Percentiles rank a stretch among this genome's conserved stretches.
phyloP scores from a whole-genome alignment of 2,797 vertebrate genomes.

The Amphiprion clarkii region DNA sequence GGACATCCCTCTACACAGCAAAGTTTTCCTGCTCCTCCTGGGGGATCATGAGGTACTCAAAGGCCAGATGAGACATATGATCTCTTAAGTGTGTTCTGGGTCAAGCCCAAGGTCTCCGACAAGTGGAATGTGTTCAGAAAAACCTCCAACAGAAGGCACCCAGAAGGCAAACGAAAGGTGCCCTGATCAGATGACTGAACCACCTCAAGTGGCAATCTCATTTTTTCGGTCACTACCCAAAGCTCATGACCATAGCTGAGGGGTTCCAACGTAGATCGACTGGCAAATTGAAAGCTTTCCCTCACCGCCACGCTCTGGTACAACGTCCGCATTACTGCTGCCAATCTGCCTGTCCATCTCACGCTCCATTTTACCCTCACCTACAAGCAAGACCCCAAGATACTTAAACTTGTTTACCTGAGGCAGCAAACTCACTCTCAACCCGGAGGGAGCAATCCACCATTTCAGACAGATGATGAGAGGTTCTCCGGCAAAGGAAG shows the following conservation, averaged over 20 bases:
- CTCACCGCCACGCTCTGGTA: background rate
- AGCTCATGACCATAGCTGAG: slow-evolving; percentile 11
- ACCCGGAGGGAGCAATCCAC: slow-evolving; percentile 14
- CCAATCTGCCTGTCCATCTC: slow-evolving; percentile 17
- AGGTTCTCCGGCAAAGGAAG: slow-evolving; percentile 9
- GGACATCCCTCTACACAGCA: slow-evolving; percentile 10
- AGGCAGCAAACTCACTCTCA: slow-evolving; percentile 7
- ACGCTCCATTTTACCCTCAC: slow-evolving; percentile 21
- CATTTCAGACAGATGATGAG: slow-evolving; percentile 20
- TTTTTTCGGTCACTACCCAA: slow-evolving; percentile 17
- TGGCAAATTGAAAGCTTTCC: slow-evolving; percentile 31
- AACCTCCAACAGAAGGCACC: background rate
- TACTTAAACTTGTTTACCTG: slow-evolving; percentile 28
- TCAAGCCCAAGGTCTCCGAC: slow-evolving; percentile 9
- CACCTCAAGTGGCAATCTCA: slow-evolving; percentile 8
- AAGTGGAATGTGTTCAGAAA: slow-evolving; percentile 1
- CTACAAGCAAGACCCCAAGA: slow-evolving; percentile 19
- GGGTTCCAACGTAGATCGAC: background rate
- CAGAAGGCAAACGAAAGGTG: background rate
- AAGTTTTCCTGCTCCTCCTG: slow-evolving; percentile 7
- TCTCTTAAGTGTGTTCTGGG: slow-evolving; percentile 7
- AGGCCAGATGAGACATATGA: slow-evolving; percentile 29
- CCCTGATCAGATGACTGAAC: slow-evolving; percentile 18
- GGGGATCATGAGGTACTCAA: slow-evolving; percentile 22
- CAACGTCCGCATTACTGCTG: slow-evolving; percentile 9